phyloP scores from a whole-genome alignment of 2,888 invertebrate species.

The Megalurothrips usitatus region DNA sequence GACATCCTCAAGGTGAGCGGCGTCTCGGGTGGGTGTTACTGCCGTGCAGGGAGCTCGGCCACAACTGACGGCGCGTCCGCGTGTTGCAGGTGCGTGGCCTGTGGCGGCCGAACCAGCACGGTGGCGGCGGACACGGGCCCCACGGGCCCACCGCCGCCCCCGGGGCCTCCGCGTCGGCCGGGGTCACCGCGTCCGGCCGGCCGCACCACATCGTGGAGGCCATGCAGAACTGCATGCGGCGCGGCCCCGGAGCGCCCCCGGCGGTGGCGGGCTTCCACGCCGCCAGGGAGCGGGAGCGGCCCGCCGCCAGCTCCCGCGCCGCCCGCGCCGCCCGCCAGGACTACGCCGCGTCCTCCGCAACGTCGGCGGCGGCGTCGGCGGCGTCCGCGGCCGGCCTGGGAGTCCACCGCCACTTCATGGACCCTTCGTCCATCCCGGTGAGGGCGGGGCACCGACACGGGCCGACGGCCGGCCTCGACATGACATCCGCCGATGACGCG shows the following conservation, averaged over 20 bases:
- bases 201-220: conserved; percentile 17
- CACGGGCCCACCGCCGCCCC: background rate
- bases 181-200: background rate
- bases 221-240: background rate
- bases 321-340: too few relatives aligned
- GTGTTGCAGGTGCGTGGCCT: conserved; percentile 20
- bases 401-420: conserved; percentile 35
- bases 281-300: too few relatives aligned
- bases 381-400: conserved; percentile 36
- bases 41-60: too few relatives aligned
- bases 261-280: background rate
- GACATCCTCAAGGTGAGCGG: conserved; percentile 77
- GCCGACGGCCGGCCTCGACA: too few relatives aligned
- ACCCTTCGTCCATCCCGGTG: conserved; percentile 30
- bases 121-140: background rate
- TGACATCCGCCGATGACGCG: too few relatives aligned
- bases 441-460: too few relatives aligned
- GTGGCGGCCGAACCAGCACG: background rate
- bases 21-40: conserved; percentile 45
- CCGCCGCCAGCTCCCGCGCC: too few relatives aligned
- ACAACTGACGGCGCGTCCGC: too few relatives aligned
- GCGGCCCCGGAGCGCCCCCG: conserved; percentile 22
- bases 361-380: background rate
- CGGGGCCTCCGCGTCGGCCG: background rate
- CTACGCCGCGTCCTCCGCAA: too few relatives aligned